Percentiles rank a stretch among this genome's conserved stretches.
Evolutionary conservation across 2,888 invertebrate species (phyloP).

Genomic region (Osmoderma eremita): DNA sequence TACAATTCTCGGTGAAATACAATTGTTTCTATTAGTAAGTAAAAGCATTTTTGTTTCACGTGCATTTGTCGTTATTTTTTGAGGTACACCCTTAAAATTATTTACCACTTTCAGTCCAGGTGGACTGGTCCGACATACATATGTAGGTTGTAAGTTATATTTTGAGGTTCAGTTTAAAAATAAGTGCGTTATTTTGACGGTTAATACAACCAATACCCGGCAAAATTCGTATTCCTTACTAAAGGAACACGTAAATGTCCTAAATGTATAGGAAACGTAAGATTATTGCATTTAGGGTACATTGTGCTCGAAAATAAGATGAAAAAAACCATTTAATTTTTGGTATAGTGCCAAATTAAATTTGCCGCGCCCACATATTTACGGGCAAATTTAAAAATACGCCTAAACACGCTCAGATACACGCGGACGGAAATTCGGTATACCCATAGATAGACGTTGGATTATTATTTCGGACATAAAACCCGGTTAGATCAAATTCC

Average conservation of each 20-base stretch:
- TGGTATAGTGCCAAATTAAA: constrained; percentile 43
- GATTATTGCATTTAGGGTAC: constrained; percentile 31
- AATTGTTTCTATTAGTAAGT: no score
- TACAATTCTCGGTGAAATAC: not conserved
- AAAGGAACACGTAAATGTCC: constrained; percentile 3
- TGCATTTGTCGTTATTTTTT: no score
- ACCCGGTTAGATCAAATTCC: no score
- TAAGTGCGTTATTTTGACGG: not conserved
- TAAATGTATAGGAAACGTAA: constrained; percentile 19
- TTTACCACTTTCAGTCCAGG: not conserved
- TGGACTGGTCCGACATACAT: not conserved
- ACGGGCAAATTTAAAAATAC: constrained; percentile 41
- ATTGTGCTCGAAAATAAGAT: constrained; percentile 23
- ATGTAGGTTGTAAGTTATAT: not conserved
- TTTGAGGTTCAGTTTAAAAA: not conserved
- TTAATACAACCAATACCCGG: not conserved
- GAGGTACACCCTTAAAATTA: not conserved
- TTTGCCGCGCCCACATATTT: constrained; percentile 40
- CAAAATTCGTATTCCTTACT: not conserved
- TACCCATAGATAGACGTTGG: constrained; percentile 16
- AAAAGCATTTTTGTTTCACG: no score
- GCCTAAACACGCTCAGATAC: constrained; percentile 37
- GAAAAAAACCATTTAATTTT: constrained; percentile 32
- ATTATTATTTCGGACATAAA: no score
- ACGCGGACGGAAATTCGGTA: constrained; percentile 16